A percentile compares a stretch with the other conserved stretches of the same genome.
Conservation (phyloP, 2,797 vertebrate species). For the Acrossocheilus wenchowensis region DNA sequence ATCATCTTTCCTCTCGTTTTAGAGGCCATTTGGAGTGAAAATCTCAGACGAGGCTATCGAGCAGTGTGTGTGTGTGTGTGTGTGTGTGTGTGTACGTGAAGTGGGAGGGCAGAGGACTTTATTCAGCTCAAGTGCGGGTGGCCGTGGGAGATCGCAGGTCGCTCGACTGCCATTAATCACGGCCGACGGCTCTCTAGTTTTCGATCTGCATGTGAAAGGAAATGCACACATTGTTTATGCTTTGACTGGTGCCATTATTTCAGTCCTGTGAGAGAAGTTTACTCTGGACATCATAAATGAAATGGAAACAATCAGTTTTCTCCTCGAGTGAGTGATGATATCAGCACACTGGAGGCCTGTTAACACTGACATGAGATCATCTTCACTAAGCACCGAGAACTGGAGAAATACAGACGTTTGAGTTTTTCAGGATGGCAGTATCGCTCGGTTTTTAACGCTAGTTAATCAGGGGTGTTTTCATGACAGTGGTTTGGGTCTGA, state of each 20-base stretch:
- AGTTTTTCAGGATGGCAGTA: background rate
- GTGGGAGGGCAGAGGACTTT: conserved; percentile 3
- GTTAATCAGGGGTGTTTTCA: background rate
- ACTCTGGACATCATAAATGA: background rate
- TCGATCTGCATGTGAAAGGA: conserved; percentile 78
- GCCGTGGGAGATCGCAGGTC: conserved; percentile 77
- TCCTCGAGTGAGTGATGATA: background rate
- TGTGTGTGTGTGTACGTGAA: background rate
- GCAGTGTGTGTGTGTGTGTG: background rate
- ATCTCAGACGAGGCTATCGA: background rate
- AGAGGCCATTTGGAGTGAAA: conserved; percentile 30
- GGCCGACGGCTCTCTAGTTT: conserved; percentile 72
- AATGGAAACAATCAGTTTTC: conserved; percentile 5
- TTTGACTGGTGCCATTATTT: conserved; percentile 63
- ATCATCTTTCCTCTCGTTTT: conserved; percentile 66
- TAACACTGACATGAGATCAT: background rate
- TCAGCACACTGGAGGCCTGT: background rate
- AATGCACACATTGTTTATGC: conserved; percentile 46
- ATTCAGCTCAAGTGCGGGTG: background rate
- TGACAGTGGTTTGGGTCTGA: background rate
- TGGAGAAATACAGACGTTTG: background rate
- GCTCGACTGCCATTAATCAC: conserved; percentile 77
- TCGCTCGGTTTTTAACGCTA: background rate
- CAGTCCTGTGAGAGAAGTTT: conserved; percentile 5
- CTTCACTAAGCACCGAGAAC: background rate